A percentile compares a stretch with the other conserved stretches of the same genome.
phyloP scores from a whole-genome alignment of 2,797 vertebrate genomes.

The Helicolenus hilgendorfi region DNA sequence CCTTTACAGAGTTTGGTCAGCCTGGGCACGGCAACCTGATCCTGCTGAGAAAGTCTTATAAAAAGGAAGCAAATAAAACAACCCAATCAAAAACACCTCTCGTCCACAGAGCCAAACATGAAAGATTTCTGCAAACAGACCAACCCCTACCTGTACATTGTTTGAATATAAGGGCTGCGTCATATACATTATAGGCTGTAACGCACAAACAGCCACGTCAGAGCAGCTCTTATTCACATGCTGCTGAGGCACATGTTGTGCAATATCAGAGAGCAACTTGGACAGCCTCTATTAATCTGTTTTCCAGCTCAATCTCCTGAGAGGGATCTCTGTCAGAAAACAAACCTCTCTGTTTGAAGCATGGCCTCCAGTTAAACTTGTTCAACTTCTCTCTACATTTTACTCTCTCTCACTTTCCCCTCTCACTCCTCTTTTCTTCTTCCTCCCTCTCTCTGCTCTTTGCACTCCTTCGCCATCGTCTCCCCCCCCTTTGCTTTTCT shows the following conservation, averaged over 20 bases:
- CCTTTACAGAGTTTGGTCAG: conserved; percentile 47
- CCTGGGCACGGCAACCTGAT: conserved; percentile 76
- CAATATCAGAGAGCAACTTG: conserved; percentile 66
- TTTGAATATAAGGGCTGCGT: conserved; percentile 16
- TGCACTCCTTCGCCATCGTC: conserved; percentile 16
- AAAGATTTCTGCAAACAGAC: conserved; percentile 15
- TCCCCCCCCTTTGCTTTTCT: conserved; percentile 23
- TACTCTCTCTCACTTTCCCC: conserved; percentile 12
- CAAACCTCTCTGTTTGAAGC: conserved; percentile 77
- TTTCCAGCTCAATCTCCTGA: conserved; percentile 82
- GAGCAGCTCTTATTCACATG: conserved; percentile 53
- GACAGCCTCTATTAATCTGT: conserved; percentile 78
- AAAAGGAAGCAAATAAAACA: conserved; percentile 74
- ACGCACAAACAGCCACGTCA: not conserved
- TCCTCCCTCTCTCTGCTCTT: conserved; percentile 16
- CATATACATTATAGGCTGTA: not conserved
- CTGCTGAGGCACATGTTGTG: conserved; percentile 63
- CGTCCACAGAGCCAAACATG: conserved; percentile 6
- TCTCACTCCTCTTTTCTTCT: conserved; percentile 25
- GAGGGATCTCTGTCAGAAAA: conserved; percentile 85
- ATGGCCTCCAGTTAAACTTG: conserved; percentile 74
- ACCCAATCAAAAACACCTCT: conserved; percentile 70
- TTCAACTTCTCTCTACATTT: conserved; percentile 65
- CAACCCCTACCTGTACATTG: not conserved
- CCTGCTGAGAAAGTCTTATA: conserved; percentile 84